Evolutionary conservation across 2,113 vertebrate species (phyloP).

Genomic region (Echinops telfairi): DNA sequence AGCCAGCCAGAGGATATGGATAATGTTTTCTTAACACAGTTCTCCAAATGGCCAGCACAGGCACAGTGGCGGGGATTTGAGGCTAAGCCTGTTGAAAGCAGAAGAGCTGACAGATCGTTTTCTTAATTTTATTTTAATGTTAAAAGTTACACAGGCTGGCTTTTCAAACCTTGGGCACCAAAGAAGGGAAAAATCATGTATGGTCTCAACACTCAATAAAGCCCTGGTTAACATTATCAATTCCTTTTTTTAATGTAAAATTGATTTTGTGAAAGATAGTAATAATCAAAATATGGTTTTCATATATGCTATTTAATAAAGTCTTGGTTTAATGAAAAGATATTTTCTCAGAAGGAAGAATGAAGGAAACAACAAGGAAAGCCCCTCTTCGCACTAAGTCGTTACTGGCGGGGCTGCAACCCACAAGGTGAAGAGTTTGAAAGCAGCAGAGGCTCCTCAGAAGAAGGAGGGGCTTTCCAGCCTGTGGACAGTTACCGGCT

Average conservation of each 20-base stretch:
- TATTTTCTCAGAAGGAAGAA: conserved; percentile 31
- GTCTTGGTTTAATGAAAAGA: not conserved
- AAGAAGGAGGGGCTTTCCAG: too few species aligned
- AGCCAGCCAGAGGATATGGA: conserved; percentile 41
- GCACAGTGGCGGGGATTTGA: not conserved
- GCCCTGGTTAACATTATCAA: not conserved
- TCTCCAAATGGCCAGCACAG: conserved; percentile 45
- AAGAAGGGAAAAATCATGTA: not conserved
- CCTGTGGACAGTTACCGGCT: too few species aligned
- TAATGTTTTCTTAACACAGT: conserved; percentile 37
- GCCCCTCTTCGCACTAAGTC: not conserved
- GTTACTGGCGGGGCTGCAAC: too few species aligned
- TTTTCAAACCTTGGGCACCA: not conserved
- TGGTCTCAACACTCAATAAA: not conserved
- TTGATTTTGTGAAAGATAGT: not conserved
- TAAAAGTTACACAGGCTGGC: not conserved
- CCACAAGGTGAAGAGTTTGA: too few species aligned
- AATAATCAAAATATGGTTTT: not conserved
- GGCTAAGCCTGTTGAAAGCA: conserved; percentile 23
- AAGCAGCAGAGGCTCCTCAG: too few species aligned
- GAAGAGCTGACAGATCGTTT: not conserved
- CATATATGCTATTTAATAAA: conserved; percentile 12
- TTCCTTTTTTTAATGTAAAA: not conserved
- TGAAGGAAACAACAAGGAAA: conserved; percentile 13
- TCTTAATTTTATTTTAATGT: conserved; percentile 23